Base-by-base conservation (phyloP, 2,888 invertebrate species). In the Mycogona germanica region DNA sequence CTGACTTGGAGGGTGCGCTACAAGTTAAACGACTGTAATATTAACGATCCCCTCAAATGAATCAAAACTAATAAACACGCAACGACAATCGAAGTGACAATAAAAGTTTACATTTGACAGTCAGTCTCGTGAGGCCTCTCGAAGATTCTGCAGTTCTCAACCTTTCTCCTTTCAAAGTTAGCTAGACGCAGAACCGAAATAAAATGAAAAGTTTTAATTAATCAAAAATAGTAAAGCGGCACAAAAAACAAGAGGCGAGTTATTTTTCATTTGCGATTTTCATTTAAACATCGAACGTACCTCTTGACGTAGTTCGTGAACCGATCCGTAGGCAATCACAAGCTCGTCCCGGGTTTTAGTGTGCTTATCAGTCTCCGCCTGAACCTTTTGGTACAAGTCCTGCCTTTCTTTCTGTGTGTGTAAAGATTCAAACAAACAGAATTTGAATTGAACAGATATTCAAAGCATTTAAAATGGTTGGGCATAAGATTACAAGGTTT, bases 251-350 rank as follows among this genome's bases (percentile, higher is more conserved):
- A 19, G n/a, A n/a, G n/a, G n/a, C n/a, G n/a, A n/a, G n/a, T n/a
- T n/a, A n/a, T n/a, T n/a, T n/a, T n/a, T n/a, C n/a, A n/a, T n/a
- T n/a, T n/a, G 7, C 2, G 25, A 41, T 19, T n/a, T 5, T 12
- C 6, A 25, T 2, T 42, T 7, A n/a, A n/a, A n/a, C n/a, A n/a
- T n/a, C n/a, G n/a, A n/a, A n/a, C 12, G 3, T 37, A 49, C 49
- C 26, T 49, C 49, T 25, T 49, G 49, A 54, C 65, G 64, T 23
- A 63, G 57, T 35, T 61, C 60, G 55, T 63, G 59, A 19, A 64
- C 49, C 32, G 62, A 58, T 44, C 60, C 28, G 48, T 57, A 55
- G 2, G 57, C 46, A 4, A 42, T 19, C 2, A 55, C 52, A 17
- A 57, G 46, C 23, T 57, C 57, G 21, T 57, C 57, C 41, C 55